phyloP scores from a whole-genome alignment of 1,140 invertebrate species.

The Hermatobates lingyangjiaoensis region DNA sequence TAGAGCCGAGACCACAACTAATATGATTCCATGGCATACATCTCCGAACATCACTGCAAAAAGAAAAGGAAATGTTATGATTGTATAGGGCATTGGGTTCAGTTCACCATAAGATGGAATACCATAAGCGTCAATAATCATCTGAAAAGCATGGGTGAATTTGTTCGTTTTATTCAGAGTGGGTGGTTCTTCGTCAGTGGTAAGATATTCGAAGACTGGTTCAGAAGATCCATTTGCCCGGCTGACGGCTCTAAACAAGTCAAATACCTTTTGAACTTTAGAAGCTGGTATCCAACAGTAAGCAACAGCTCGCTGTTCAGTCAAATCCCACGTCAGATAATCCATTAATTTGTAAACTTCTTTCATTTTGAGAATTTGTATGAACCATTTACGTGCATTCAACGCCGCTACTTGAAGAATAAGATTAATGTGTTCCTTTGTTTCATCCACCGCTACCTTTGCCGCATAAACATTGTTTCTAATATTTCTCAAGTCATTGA shows the following conservation, averaged over 20 bases:
- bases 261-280: slow-evolving; percentile 70
- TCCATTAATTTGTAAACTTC: slow-evolving; percentile 83
- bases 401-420: slow-evolving; percentile 84
- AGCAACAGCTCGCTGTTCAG: slow-evolving; percentile 88
- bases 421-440: slow-evolving; percentile 84
- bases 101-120: slow-evolving; percentile 83
- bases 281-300: slow-evolving; percentile 89
- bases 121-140: slow-evolving; percentile 88
- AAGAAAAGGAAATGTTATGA: slow-evolving; percentile 93
- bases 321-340: slow-evolving; percentile 75
- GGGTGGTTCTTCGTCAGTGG: slow-evolving; percentile 73
- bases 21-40: slow-evolving; percentile 71
- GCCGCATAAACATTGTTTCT: neutral
- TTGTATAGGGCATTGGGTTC: slow-evolving; percentile 82
- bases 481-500: slow-evolving; percentile 78
- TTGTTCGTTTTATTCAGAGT: slow-evolving; percentile 92
- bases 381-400: slow-evolving; percentile 84
- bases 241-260: slow-evolving; percentile 39
- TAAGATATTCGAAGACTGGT: slow-evolving; percentile 85
- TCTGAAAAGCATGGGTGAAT: slow-evolving; percentile 90
- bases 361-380: slow-evolving; percentile 88
- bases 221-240: slow-evolving; percentile 56
- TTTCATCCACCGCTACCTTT: slow-evolving; percentile 61
- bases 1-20: slow-evolving; percentile 51
- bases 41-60: slow-evolving; percentile 99